Conservation (phyloP, 2,113 vertebrate genomes). For the Trogon surrucura region DNA sequence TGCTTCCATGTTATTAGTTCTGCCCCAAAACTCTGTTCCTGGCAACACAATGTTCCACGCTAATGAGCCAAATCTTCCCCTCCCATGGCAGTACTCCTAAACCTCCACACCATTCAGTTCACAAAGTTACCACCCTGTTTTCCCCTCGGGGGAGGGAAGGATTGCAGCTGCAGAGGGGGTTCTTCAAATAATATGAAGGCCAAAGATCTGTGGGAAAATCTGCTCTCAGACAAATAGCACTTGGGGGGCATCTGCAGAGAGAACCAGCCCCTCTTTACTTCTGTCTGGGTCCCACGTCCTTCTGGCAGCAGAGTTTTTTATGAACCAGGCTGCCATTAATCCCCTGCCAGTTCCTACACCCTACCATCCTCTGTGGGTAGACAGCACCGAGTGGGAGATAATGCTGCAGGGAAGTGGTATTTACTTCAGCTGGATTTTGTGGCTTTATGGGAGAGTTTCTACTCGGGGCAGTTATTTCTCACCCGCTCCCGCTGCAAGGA, state of each 20-base stretch:
- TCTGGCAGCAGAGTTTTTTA: constrained; percentile 40
- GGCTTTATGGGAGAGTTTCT: constrained; percentile 29
- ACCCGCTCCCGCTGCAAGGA: not conserved
- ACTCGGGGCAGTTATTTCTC: not conserved
- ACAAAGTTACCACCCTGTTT: constrained; percentile 69
- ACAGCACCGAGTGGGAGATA: constrained; percentile 48
- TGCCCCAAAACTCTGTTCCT: constrained; percentile 69
- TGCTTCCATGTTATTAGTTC: constrained; percentile 73
- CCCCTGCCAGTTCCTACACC: constrained; percentile 56
- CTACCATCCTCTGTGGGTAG: constrained; percentile 57
- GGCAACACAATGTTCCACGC: constrained; percentile 69
- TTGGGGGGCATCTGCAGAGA: constrained; percentile 62
- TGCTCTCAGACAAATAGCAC: constrained; percentile 67
- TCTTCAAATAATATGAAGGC: constrained; percentile 68
- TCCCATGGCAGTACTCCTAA: constrained; percentile 69
- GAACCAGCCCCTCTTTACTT: constrained; percentile 62
- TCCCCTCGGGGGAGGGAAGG: constrained; percentile 65
- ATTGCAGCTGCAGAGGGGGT: constrained; percentile 69
- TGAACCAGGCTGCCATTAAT: constrained; percentile 57
- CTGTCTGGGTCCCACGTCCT: constrained; percentile 65
- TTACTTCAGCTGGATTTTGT: constrained; percentile 40
- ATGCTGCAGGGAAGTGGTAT: constrained; percentile 55
- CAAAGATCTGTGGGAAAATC: constrained; percentile 68
- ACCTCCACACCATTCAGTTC: constrained; percentile 69
- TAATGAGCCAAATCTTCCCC: constrained; percentile 73